phyloP scores from a whole-genome alignment of 2,888 invertebrate species.

The Perizoma flavofasciatum region DNA sequence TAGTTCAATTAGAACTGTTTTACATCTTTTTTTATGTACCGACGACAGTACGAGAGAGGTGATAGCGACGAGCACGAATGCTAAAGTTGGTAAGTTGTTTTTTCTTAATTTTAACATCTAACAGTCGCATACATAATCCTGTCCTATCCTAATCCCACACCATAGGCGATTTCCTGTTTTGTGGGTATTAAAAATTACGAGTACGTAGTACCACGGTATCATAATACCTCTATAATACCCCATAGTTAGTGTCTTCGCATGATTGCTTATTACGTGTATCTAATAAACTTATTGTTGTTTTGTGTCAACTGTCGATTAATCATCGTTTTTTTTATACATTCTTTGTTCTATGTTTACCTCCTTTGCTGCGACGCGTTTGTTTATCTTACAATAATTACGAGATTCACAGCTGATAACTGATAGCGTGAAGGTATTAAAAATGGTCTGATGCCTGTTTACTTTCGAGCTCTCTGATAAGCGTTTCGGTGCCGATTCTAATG shows the following conservation, averaged over 20 bases:
- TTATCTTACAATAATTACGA: conserved; percentile 33
- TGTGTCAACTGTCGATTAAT: conserved; percentile 1
- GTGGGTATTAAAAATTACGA: too few relatives aligned
- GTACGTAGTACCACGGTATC: too few relatives aligned
- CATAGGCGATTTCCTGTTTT: conserved; percentile 36
- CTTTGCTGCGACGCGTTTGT: conserved; percentile 23
- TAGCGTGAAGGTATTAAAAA: conserved; percentile 24
- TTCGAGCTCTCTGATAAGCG: conserved; percentile 8
- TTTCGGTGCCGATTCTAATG: conserved; percentile 16
- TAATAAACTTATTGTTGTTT: conserved; percentile 5
- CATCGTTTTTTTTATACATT: conserved; percentile 2
- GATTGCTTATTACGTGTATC: conserved; percentile 17
- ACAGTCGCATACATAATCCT: conserved; percentile 40
- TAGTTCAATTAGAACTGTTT: conserved; percentile 74
- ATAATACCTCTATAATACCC: too few relatives aligned
- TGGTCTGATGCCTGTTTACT: conserved; percentile 12
- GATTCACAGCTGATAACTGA: conserved; percentile 22
- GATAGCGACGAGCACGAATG: conserved; percentile 63
- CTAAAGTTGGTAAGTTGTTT: conserved; percentile 73
- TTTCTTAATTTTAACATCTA: too few relatives aligned
- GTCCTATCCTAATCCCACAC: too few relatives aligned
- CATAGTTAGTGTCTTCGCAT: too few relatives aligned
- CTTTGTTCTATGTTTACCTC: conserved; percentile 21
- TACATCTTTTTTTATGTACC: conserved; percentile 62
- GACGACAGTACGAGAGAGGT: conserved; percentile 49